Evolutionary conservation across 1,140 invertebrate species (phyloP), one percentile per base, ranked within the genome.

Genomic region (Pseudomyrmex dendroicus): DNA sequence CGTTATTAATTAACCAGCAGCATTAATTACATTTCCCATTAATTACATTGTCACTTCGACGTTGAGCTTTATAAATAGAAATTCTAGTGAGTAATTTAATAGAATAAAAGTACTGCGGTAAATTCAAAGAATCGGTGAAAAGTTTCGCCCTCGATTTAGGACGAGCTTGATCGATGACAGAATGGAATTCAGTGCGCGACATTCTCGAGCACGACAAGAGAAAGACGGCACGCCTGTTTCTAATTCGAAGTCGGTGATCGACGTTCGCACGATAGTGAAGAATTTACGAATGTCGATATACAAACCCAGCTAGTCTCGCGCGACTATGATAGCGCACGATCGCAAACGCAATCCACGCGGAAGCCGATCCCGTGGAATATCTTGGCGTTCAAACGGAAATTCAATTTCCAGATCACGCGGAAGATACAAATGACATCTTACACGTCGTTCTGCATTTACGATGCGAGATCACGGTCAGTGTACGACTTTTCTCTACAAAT

Each of bases 141-240:
- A 61, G 56, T 61, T 46, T 61, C 22, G 44, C 2, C 13, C 4
- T 4, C 13, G 15, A 72, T 35, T 46, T 61, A 22, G 56, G 8
- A 15, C 56, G 20, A 48, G 12, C 1, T 73, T 35, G 17, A 73
- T 73, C 70, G 56, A 46, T 73, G 50, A 57, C 7, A 3, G 44
- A 25, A 72, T 72, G 10, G 56, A 73, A 73, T 73, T 44, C 10
- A 15, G 17, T 15, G 13, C 15, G 13, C 72, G 13, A 46, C 17
- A 4, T 46, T 73, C 46, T 22, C 17, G 35, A 22, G n/a, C 17
- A 12, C 17, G 35, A 61, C 35, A 20, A 59, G 13, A 67, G n/a
- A 68, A 48, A 66, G 8, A 25, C 8, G 67, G 22, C 74, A 56
- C 64, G 73, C 48, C 48, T 68, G 22, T 77, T 35, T 68, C 63